Evolutionary conservation across 2,797 vertebrate species (phyloP).

Genomic region (Myotis planiceps): DNA sequence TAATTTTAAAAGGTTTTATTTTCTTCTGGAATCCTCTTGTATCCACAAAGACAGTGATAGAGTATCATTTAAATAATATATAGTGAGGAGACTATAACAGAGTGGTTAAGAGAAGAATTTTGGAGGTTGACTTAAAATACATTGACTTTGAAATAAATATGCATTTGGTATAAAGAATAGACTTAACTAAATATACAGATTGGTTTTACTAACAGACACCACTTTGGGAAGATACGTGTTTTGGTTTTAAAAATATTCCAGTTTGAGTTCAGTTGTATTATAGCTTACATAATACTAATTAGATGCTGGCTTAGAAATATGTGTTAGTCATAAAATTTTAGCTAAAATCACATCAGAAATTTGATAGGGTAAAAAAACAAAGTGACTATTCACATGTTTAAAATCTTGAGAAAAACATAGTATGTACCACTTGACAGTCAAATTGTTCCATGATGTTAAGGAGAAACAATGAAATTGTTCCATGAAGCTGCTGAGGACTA

Average conservation of each 20-base stretch:
- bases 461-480: neutral
- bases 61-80: constrained; percentile 34
- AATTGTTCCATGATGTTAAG: constrained; percentile 24
- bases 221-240: constrained; percentile 40
- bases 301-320: constrained; percentile 42
- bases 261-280: constrained; percentile 47
- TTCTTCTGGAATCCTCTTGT: constrained; percentile 20
- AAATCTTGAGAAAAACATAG: constrained; percentile 37
- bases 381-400: constrained; percentile 25
- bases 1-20: constrained; percentile 13
- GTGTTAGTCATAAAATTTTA: constrained; percentile 55
- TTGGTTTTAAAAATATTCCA: constrained; percentile 47
- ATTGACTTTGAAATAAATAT: constrained; percentile 54
- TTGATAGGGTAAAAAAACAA: constrained; percentile 47
- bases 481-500: neutral
- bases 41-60: neutral
- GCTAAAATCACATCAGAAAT: constrained; percentile 14
- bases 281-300: constrained; percentile 44
- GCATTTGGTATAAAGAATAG: constrained; percentile 53
- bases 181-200: constrained; percentile 41
- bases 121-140: constrained; percentile 58
- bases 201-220: constrained; percentile 26
- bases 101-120: constrained; percentile 58
- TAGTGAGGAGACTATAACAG: constrained; percentile 19
- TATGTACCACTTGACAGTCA: neutral